Evolutionary conservation across 92 coral and sea anemone species (phyloP).

Genomic region (Epizoanthus illoricatus): DNA sequence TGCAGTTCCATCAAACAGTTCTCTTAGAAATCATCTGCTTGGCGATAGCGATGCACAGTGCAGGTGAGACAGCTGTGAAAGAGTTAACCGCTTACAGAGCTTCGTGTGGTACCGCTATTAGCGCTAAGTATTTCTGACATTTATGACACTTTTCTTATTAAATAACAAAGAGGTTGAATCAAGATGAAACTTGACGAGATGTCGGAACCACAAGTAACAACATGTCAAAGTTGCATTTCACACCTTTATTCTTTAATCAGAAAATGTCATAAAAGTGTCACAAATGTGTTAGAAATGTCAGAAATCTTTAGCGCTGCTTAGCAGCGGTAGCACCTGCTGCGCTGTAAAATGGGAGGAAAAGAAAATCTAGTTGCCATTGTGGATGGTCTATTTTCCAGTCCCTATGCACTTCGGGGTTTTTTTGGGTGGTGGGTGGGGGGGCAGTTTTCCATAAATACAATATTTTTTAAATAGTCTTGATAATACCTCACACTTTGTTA

Average conservation of each 20-base stretch:
- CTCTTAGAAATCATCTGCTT: constrained; percentile 73
- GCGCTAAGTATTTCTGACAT: too few species aligned
- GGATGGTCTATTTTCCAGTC: neutral
- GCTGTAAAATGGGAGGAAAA: too few species aligned
- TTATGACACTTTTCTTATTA: neutral
- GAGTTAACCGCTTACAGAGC: too few species aligned
- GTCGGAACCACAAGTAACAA: too few species aligned
- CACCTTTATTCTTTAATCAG: too few species aligned
- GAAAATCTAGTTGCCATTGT: neutral
- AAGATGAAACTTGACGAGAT: too few species aligned
- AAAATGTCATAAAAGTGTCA: too few species aligned
- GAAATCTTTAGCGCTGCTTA: too few species aligned
- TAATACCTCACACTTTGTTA: neutral
- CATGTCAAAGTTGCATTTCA: too few species aligned
- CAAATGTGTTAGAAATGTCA: too few species aligned
- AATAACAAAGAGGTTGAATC: neutral
- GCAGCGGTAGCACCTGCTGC: too few species aligned
- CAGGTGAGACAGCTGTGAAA: constrained; percentile 59
- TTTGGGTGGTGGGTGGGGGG: neutral
- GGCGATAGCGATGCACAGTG: constrained; percentile 89
- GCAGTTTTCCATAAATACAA: neutral
- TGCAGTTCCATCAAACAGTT: constrained; percentile 53
- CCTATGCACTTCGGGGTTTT: neutral
- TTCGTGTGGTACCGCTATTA: too few species aligned
- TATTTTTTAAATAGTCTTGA: neutral